phyloP scores from a whole-genome alignment of 1,140 invertebrate species.

The Babylonia areolata region DNA sequence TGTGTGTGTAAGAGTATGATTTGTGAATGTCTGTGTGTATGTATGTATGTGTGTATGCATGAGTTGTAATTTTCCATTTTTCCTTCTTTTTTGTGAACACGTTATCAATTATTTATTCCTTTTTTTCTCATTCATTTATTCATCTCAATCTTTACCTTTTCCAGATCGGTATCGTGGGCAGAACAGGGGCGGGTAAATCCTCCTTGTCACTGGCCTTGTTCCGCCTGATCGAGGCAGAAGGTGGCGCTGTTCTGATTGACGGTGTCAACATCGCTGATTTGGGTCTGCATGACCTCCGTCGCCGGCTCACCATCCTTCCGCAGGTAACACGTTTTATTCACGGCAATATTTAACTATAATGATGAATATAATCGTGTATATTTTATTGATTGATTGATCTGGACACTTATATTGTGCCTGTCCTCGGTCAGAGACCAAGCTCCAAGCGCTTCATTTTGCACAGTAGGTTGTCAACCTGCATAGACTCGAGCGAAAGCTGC shows the following conservation, averaged over 20 bases:
- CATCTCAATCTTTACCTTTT: too few relatives aligned
- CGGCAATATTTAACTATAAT: too few relatives aligned
- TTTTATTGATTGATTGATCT: too few relatives aligned
- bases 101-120: not conserved
- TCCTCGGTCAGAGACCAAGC: too few relatives aligned
- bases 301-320: slow-evolving; percentile 38
- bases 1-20: not conserved
- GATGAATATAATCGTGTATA: too few relatives aligned
- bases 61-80: too few relatives aligned
- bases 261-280: slow-evolving; percentile 38
- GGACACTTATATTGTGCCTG: too few relatives aligned
- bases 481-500: too few relatives aligned
- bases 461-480: too few relatives aligned
- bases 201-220: slow-evolving; percentile 38
- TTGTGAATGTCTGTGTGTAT: not conserved
- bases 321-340: slow-evolving; percentile 36
- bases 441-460: too few relatives aligned
- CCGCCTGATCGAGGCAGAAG: slow-evolving; percentile 37
- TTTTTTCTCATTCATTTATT: not conserved
- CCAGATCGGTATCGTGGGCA: slow-evolving; percentile 41
- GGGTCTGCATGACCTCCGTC: slow-evolving; percentile 37
- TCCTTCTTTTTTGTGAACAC: not conserved
- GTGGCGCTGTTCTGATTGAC: slow-evolving; percentile 35
- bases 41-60: not conserved
- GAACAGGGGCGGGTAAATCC: slow-evolving; percentile 44